A percentile compares a stretch with the other conserved stretches of the same genome.
phyloP scores from a whole-genome alignment of 2,888 invertebrate species.

The Drosophila imparisetae region DNA sequence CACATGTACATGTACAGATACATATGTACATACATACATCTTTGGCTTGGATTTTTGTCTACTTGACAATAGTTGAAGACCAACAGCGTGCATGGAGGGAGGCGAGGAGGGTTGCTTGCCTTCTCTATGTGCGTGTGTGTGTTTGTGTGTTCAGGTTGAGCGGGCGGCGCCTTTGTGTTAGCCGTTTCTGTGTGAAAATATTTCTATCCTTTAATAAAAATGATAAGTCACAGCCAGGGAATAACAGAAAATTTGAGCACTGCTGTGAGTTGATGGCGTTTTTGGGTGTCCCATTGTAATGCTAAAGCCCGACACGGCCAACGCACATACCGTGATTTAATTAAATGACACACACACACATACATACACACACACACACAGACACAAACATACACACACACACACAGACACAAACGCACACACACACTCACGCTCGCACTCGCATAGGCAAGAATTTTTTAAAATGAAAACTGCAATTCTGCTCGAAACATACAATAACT shows the following conservation, averaged over 20 bases:
- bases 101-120: not conserved
- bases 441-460: slow-evolving; percentile 19
- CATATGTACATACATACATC: slow-evolving; percentile 32
- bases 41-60: slow-evolving; percentile 51
- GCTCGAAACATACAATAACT: slow-evolving; percentile 9
- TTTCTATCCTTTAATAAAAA: slow-evolving; percentile 65
- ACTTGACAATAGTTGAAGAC: slow-evolving; percentile 49
- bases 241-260: slow-evolving; percentile 42
- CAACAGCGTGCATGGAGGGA: not conserved
- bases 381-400: not conserved
- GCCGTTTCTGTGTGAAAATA: slow-evolving; percentile 57
- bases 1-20: not conserved
- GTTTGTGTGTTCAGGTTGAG: not conserved
- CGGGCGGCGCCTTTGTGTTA: slow-evolving; percentile 43
- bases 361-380: not conserved
- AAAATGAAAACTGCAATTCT: slow-evolving; percentile 28
- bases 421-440: not conserved
- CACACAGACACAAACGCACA: not conserved
- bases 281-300: slow-evolving; percentile 49
- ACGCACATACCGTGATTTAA: slow-evolving; percentile 52
- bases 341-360: slow-evolving; percentile 35
- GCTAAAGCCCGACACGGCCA: slow-evolving; percentile 48
- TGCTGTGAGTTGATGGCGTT: slow-evolving; percentile 1
- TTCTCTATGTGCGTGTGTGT: not conserved
- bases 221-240: slow-evolving; percentile 63